Evolutionary conservation across 2,113 vertebrate species (phyloP).

Genomic region (Vulpes lagopus): DNA sequence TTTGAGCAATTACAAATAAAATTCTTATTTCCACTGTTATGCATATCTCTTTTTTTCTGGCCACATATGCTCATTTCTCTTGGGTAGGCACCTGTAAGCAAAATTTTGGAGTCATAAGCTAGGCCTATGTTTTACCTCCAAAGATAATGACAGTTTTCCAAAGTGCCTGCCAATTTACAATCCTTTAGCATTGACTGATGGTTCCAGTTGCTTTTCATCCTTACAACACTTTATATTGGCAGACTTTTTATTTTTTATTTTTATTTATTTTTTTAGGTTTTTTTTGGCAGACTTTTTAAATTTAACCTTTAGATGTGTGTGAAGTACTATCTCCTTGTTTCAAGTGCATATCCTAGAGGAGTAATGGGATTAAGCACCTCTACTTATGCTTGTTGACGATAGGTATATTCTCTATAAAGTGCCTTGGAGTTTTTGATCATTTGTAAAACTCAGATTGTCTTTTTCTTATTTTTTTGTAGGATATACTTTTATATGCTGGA

Average conservation of each 20-base stretch:
- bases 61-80: background rate
- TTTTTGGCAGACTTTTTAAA: background rate
- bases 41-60: background rate
- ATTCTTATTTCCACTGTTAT: background rate
- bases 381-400: background rate
- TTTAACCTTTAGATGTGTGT: background rate
- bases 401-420: background rate
- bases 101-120: background rate
- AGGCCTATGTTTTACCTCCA: background rate
- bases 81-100: background rate
- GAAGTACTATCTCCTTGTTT: background rate
- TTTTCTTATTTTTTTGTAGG: background rate
- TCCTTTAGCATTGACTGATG: background rate
- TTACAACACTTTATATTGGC: background rate
- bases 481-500: background rate
- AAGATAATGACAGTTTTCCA: background rate
- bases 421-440: background rate
- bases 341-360: background rate
- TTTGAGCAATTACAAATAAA: background rate
- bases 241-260: background rate
- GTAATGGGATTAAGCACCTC: background rate
- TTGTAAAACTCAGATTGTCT: background rate
- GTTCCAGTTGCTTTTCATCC: background rate
- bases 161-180: background rate
- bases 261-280: too few relatives aligned